Percentiles rank a stretch among this genome's conserved stretches.
Evolutionary conservation across 2,113 vertebrate genomes (phyloP).

Genomic region (Columba janthina): DNA sequence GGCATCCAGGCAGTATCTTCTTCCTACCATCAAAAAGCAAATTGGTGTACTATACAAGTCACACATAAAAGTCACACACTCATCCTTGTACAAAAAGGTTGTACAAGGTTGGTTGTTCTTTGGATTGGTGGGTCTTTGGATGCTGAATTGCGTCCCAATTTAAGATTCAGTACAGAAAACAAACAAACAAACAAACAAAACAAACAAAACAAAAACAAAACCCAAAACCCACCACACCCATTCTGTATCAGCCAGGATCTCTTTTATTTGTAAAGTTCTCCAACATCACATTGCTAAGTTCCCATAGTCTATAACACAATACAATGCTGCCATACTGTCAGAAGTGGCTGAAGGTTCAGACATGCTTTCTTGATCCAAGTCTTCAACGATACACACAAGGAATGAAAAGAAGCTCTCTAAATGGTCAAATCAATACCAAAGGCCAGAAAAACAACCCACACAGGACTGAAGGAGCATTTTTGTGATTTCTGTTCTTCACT

Average conservation of each 20-base stretch:
- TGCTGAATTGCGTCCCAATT: neutral
- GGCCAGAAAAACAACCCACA: neutral
- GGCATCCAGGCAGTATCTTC: neutral
- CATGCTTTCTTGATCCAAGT: neutral
- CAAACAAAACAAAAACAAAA: too few relatives aligned
- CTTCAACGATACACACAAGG: neutral
- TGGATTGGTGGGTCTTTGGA: neutral
- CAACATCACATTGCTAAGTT: neutral
- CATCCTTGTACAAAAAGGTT: neutral
- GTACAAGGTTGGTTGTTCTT: neutral
- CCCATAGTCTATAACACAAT: neutral
- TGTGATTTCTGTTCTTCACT: neutral
- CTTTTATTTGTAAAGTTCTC: neutral
- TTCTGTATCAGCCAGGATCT: neutral
- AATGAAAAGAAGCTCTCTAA: neutral
- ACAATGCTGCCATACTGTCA: neutral
- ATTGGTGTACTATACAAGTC: neutral
- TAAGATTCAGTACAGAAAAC: neutral
- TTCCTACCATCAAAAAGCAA: neutral
- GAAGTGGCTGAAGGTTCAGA: neutral
- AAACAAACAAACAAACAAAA: too few relatives aligned
- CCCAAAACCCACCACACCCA: too few relatives aligned
- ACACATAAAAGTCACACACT: neutral
- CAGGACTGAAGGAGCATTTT: neutral
- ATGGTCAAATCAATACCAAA: neutral